These are phyloP conservation scores for Anguilla rostrata DNA, from an alignment of 2,113 vertebrate genomes.

Conservation along the genomic window DNA sequence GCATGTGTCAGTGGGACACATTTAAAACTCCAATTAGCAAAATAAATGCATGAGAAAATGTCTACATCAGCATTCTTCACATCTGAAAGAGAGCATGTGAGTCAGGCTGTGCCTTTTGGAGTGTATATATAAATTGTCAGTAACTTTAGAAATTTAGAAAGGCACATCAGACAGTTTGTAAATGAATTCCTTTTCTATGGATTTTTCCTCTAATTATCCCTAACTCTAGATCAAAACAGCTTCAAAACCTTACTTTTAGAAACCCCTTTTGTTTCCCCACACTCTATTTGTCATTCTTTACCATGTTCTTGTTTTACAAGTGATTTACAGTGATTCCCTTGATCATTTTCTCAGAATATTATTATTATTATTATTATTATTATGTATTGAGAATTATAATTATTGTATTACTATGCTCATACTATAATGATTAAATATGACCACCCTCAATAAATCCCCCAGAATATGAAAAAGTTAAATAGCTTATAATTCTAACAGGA, in stretches of 20 bases:
- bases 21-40: not conserved
- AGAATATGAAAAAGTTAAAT: not conserved
- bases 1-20: not conserved
- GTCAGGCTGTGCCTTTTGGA: not conserved
- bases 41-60: constrained; percentile 4
- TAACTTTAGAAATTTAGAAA: constrained; percentile 1
- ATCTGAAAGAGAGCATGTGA: not conserved
- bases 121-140: not conserved
- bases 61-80: not conserved
- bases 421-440: not conserved
- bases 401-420: too few relatives aligned
- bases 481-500: not conserved
- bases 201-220: not conserved
- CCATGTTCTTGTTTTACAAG: not conserved
- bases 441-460: not conserved
- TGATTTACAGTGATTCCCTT: not conserved
- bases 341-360: constrained; percentile 2
- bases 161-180: not conserved
- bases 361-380: not conserved
- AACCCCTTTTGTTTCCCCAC: not conserved
- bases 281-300: not conserved
- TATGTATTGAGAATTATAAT: too few relatives aligned
- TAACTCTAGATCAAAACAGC: not conserved
- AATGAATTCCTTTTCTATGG: not conserved
- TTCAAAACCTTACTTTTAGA: not conserved